These are phyloP conservation scores for Phenacoccus solenopsis DNA, from an alignment of 1,140 invertebrate genomes.

Conservation along the genomic window DNA sequence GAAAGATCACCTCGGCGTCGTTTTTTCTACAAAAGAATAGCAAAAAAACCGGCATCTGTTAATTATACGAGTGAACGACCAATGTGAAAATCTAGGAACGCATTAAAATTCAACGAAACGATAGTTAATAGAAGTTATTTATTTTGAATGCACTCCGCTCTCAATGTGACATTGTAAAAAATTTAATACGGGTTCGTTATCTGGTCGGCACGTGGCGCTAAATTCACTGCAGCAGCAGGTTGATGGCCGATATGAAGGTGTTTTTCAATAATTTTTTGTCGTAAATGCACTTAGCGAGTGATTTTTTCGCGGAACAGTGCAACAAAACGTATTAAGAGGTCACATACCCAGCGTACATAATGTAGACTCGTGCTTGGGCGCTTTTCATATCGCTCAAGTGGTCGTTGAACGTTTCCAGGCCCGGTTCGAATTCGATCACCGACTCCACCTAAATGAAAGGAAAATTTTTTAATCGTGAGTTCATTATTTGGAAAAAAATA, in stretches of 20 bases:
- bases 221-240: too few relatives aligned
- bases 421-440: slow-evolving; percentile 79
- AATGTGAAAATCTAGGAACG: too few relatives aligned
- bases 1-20: slow-evolving; percentile 81
- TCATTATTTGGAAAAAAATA: too few relatives aligned
- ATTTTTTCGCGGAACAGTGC: neutral
- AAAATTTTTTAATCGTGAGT: slow-evolving; percentile 15
- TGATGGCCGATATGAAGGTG: neutral
- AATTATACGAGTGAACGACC: neutral
- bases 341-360: slow-evolving; percentile 82
- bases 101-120: too few relatives aligned
- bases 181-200: too few relatives aligned
- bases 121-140: too few relatives aligned
- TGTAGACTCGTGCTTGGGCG: slow-evolving; percentile 76
- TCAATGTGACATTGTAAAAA: too few relatives aligned
- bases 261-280: too few relatives aligned
- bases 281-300: too few relatives aligned
- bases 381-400: slow-evolving; percentile 67
- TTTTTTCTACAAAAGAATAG: slow-evolving; percentile 47
- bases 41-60: too few relatives aligned
- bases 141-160: too few relatives aligned
- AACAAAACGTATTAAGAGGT: neutral
- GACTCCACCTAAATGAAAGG: slow-evolving; percentile 57
- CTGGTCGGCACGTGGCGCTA: too few relatives aligned
- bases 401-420: slow-evolving; percentile 62